Percentiles rank a stretch among this genome's conserved stretches.
phyloP scores from a whole-genome alignment of 2,113 vertebrate genomes.

The Solea senegalensis region DNA sequence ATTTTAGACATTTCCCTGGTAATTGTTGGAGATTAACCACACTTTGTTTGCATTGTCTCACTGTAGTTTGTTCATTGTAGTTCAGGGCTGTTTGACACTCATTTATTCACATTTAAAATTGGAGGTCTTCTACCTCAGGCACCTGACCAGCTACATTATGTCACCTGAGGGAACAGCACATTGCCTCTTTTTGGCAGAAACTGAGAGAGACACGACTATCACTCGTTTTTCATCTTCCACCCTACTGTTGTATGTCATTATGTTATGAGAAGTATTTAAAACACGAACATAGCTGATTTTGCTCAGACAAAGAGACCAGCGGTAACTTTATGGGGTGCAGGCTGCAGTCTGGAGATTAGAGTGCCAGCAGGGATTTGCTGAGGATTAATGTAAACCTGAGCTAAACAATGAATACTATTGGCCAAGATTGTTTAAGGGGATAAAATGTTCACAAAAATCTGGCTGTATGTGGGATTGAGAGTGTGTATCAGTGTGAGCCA shows the following conservation, averaged over 20 bases:
- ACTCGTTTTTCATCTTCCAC: not conserved
- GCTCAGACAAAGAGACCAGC: slow-evolving; percentile 25
- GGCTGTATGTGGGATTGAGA: slow-evolving; percentile 36
- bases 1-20: too few species aligned
- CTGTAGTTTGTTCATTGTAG: too few species aligned
- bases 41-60: too few species aligned
- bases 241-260: not conserved
- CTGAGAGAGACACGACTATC: not conserved
- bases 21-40: too few species aligned
- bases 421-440: slow-evolving; percentile 72
- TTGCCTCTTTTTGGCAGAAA: not conserved
- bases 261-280: not conserved
- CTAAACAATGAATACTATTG: slow-evolving; percentile 67
- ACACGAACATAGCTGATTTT: slow-evolving; percentile 1
- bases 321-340: slow-evolving; percentile 37
- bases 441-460: slow-evolving; percentile 62
- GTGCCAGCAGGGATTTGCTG: slow-evolving; percentile 57
- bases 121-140: not conserved
- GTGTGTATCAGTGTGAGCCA: slow-evolving; percentile 34
- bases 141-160: slow-evolving; percentile 1
- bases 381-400: slow-evolving; percentile 68
- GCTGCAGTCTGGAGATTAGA: slow-evolving; percentile 67
- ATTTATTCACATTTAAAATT: not conserved
- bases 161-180: not conserved
- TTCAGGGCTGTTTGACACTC: too few species aligned